These are phyloP conservation scores for Grammomys surdaster DNA, from an alignment of 2,113 vertebrate genomes.

Conservation along the genomic window DNA sequence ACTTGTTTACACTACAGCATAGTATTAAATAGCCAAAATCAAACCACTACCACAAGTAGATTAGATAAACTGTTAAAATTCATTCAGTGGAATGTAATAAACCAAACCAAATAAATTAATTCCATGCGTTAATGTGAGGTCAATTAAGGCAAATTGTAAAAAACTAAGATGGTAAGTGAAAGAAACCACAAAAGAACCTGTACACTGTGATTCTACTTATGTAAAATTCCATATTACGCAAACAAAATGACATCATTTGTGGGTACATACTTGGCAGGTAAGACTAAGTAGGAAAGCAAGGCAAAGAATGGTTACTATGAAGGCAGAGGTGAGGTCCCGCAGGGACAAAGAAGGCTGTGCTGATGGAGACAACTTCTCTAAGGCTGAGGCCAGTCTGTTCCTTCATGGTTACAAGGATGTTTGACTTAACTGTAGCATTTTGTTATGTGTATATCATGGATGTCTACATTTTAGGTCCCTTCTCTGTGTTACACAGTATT, in stretches of 20 bases:
- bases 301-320: background rate
- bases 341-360: background rate
- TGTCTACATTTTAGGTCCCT: background rate
- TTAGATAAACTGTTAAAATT: background rate
- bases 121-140: background rate
- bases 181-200: slow-evolving; percentile 36
- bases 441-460: background rate
- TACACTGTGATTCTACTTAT: background rate
- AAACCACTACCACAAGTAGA: background rate
- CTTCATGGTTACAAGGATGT: background rate
- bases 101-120: slow-evolving; percentile 43
- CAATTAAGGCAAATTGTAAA: background rate
- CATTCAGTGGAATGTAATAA: background rate
- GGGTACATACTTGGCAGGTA: background rate
- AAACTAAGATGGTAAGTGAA: slow-evolving; percentile 29
- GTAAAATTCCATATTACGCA: slow-evolving; percentile 18
- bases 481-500: background rate
- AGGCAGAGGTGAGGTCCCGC: background rate
- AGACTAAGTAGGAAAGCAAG: background rate
- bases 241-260: slow-evolving; percentile 33
- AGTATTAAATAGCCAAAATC: slow-evolving; percentile 50
- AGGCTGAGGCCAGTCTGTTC: background rate
- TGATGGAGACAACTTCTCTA: background rate
- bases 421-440: background rate
- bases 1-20: background rate